Evolutionary conservation across 2,113 vertebrate species (phyloP), one percentile per base, ranked within the genome.

Genomic region (Ranitomeya imitator): DNA sequence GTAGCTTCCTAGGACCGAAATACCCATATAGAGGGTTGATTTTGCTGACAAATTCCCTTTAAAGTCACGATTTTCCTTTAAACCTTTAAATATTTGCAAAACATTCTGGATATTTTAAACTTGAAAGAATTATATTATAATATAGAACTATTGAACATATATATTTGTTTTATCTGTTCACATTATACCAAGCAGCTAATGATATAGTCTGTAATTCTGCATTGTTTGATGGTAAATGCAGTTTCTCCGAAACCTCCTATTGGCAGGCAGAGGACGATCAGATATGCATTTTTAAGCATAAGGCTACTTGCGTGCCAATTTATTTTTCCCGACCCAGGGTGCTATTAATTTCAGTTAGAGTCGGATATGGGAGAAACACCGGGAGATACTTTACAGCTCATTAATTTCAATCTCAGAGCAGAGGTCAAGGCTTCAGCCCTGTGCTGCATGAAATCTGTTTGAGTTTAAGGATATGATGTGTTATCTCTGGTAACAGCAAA

Each of bases 361-460:
- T 65, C 16, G 21, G 74, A 86, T 79, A 86, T 67, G 76, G 74
- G 60, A 79, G 76, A 21, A 54, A 55, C 15, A 51, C 73, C 18
- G 26, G 85, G 37, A 86, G 85, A 86, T 86, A 78, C 73, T 86
- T 86, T 77, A 86, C 85, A 86, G 85, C 85, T 86, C 85, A 77
- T 86, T 86, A 86, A 61, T 79, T 86, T 67, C 76, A 31, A 65
- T 65, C 76, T 86, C 59, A 69, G 85, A 86, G 61, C 37, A 79
- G 60, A 86, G 85, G 85, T 79, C 76, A 79, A 67, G 76, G 85
- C 76, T 79, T 55, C 37, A 79, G 60, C 31, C 63, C 63, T 69
- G 63, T 71, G 55, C 74, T 23, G 59, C 59, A 79, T 61, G 61
- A 86, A 86, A 86, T 78, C 71, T 65, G 76, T 86, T 85, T 86